A percentile compares a stretch with the other conserved stretches of the same genome.
phyloP scores from a whole-genome alignment of 2,888 invertebrate species.

The Arctia plantaginis region DNA sequence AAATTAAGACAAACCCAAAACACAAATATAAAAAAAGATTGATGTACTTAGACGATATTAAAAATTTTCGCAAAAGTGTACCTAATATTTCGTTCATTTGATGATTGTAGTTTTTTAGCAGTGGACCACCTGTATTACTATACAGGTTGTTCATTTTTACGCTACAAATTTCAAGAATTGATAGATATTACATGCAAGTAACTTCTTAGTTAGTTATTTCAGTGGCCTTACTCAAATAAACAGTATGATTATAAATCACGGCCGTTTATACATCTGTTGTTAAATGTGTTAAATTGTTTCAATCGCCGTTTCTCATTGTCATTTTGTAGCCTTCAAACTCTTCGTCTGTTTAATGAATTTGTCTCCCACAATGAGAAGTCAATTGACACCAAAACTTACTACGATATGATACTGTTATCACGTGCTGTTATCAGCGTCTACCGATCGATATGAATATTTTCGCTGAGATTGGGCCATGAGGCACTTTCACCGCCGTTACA shows the following conservation, averaged over 20 bases:
- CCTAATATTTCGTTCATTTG: slow-evolving; percentile 8
- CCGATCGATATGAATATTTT: slow-evolving; percentile 83
- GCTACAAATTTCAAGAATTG: slow-evolving; percentile 12
- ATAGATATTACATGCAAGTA: slow-evolving; percentile 8
- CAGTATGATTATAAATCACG: slow-evolving; percentile 31
- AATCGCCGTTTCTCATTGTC: slow-evolving; percentile 39
- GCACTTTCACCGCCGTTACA: slow-evolving; percentile 90
- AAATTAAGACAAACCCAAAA: neutral
- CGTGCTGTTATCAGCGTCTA: slow-evolving; percentile 72
- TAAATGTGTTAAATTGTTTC: slow-evolving; percentile 45
- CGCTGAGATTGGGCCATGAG: slow-evolving; percentile 79
- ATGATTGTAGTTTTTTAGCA: neutral
- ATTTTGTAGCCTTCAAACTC: slow-evolving; percentile 58
- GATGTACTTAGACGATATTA: neutral
- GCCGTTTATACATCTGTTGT: slow-evolving; percentile 26
- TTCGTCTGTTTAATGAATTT: slow-evolving; percentile 67
- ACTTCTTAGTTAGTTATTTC: slow-evolving; percentile 18
- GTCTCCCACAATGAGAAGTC: slow-evolving; percentile 67
- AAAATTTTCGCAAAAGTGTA: neutral
- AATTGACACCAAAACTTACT: slow-evolving; percentile 59
- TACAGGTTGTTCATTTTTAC: neutral
- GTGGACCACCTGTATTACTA: slow-evolving; percentile 12
- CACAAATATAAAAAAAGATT: neutral
- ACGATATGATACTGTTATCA: slow-evolving; percentile 72
- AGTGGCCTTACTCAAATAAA: slow-evolving; percentile 24